Conservation (phyloP, 2,797 vertebrate genomes). For the Lophotriccus pileatus region DNA sequence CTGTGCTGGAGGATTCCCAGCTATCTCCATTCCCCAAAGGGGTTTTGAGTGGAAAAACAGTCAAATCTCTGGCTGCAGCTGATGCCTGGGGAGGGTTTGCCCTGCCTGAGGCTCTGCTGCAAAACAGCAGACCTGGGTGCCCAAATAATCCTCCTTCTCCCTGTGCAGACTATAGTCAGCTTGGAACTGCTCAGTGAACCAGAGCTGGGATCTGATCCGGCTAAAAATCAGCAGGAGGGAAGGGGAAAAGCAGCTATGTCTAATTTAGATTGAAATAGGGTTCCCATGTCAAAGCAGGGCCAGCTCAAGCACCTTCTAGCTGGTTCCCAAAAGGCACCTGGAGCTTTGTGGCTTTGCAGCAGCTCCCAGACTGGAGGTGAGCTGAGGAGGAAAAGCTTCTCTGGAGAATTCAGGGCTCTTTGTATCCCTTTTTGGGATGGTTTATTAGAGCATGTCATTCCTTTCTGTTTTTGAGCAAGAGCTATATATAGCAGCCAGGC, state of each 20-base stretch:
- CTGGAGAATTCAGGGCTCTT: neutral
- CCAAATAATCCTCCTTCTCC: neutral
- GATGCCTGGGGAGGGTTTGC: neutral
- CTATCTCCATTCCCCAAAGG: neutral
- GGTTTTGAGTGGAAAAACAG: neutral
- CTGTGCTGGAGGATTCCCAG: neutral
- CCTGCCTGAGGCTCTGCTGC: neutral
- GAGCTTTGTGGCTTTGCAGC: neutral
- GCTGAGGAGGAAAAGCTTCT: neutral
- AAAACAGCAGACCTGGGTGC: neutral
- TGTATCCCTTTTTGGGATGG: neutral
- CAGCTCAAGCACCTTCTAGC: neutral
- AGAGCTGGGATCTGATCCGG: neutral
- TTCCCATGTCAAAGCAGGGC: neutral
- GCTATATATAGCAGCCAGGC: neutral
- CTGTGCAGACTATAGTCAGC: neutral
- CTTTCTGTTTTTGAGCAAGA: neutral
- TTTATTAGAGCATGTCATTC: neutral
- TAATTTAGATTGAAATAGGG: neutral
- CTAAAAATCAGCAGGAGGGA: neutral
- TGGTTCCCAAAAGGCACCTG: neutral
- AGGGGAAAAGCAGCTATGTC: accelerated
- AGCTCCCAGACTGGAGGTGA: neutral
- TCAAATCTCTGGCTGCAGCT: neutral
- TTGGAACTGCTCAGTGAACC: neutral